Conservation (phyloP, 2,113 vertebrate genomes). For the Cervus canadensis region DNA sequence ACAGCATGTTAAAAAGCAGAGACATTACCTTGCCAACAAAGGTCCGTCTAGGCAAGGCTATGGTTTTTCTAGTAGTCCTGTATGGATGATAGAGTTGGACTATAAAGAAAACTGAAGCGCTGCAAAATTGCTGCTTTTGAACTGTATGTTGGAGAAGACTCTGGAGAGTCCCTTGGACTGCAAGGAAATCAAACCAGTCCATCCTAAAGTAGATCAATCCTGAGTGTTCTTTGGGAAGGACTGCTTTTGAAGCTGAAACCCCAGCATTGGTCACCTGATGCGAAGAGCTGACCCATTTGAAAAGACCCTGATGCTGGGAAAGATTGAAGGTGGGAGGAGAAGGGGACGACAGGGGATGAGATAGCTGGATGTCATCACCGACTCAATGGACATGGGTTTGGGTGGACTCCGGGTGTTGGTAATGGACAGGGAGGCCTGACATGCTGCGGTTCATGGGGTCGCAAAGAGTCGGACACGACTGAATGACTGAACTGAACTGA, state of each 20-base stretch:
- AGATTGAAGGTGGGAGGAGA: neutral
- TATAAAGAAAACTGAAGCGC: neutral
- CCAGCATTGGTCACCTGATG: neutral
- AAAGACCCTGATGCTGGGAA: neutral
- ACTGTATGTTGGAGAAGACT: neutral
- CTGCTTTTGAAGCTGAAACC: neutral
- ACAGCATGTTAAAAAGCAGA: neutral
- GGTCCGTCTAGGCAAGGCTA: neutral
- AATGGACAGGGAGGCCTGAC: neutral
- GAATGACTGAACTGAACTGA: neutral
- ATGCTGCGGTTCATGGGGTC: neutral
- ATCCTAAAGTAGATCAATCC: no score
- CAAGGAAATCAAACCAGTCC: no score
- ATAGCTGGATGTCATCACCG: neutral
- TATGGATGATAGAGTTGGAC: neutral
- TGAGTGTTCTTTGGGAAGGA: neutral
- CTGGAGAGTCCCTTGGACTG: neutral
- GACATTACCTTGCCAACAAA: neutral
- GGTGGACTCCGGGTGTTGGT: neutral
- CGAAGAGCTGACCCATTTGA: neutral
- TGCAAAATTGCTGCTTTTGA: neutral
- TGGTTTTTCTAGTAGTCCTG: neutral
- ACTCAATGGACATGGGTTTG: neutral
- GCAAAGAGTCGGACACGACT: neutral
- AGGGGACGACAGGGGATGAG: neutral